Base-by-base conservation (phyloP, 2,797 vertebrate species). In the Coluber constrictor region DNA sequence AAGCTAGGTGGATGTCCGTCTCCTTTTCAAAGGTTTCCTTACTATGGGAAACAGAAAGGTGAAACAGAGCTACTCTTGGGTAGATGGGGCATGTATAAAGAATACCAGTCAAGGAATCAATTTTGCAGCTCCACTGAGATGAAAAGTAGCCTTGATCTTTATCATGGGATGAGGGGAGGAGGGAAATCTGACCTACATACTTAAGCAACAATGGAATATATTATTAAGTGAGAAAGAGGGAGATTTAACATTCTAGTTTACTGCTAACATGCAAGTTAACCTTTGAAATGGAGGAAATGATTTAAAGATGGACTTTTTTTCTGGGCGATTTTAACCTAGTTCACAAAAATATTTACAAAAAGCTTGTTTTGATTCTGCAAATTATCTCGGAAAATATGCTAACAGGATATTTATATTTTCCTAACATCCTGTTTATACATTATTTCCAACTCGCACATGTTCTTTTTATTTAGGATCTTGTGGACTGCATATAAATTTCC, bases 391-490 rank as follows among this genome's bases (percentile, higher is more conserved):
- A 88, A 92, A 88, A 63, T 54, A 47, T 94, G 91, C 55, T 16
- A 90, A 9, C 89, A 92, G 95, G 93, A 91, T 96, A 95, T 97
- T 97, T 97, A 95, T 59, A 92, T 66, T 86, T 37, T 6, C 57
- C 32, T 79, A 95, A 87, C 91, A 94, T 97, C 96, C 97, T 97
- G 96, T 97, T 97, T 97, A 96, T 86, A 79, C 90, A 94, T 9
- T 54, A 4, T 0, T 10, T 66, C 94, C 37, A 93, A 94, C 91
- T 93, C 43, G 94, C 94, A 94, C 37, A 93, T 93, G 56, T 23
- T 0, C 0, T 0, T 47, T 32, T 89, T 92, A 13, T 74, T 93
- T 90, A 29, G 9, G 87, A 11, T 79, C 91, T 66, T 55, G 47
- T 92, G 92, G 90, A 92, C 32, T 93, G 27, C 61, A 1, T 18